phyloP scores from a whole-genome alignment of 2,888 invertebrate species.

The Girardia tigrina region DNA sequence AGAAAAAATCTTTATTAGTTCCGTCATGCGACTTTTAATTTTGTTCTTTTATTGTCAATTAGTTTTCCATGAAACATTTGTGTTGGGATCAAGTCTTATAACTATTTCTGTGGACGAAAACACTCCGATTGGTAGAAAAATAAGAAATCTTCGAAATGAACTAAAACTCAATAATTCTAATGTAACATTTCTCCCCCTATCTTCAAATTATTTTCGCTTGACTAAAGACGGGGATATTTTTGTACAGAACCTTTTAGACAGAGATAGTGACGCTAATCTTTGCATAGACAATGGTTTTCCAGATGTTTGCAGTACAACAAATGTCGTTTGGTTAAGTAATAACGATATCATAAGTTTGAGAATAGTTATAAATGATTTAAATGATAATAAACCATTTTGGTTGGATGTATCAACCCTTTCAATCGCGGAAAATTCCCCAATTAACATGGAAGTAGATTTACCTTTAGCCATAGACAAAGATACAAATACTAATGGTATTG shows the following conservation, averaged over 20 bases:
- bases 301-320: neutral
- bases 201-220: neutral
- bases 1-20: too few species aligned
- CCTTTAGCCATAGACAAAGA: constrained; percentile 33
- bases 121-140: constrained; percentile 18
- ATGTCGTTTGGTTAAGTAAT: constrained; percentile 15
- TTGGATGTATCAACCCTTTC: neutral
- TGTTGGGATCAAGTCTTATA: neutral
- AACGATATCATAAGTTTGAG: neutral
- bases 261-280: constrained; percentile 25
- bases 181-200: neutral
- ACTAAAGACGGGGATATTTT: neutral
- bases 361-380: constrained; percentile 28
- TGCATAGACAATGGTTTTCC: constrained; percentile 2
- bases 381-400: constrained; percentile 30
- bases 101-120: constrained; percentile 29
- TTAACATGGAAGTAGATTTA: constrained; percentile 24
- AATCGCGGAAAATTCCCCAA: constrained; percentile 29
- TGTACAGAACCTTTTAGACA: constrained; percentile 24
- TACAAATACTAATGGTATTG: constrained; percentile 12
- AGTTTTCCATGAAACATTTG: too few species aligned
- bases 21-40: too few species aligned
- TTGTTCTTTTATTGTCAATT: too few species aligned
- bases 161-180: neutral
- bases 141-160: constrained; percentile 21